Conservation (phyloP, 1,140 invertebrate genomes). For the Cryptotermes secundus region DNA sequence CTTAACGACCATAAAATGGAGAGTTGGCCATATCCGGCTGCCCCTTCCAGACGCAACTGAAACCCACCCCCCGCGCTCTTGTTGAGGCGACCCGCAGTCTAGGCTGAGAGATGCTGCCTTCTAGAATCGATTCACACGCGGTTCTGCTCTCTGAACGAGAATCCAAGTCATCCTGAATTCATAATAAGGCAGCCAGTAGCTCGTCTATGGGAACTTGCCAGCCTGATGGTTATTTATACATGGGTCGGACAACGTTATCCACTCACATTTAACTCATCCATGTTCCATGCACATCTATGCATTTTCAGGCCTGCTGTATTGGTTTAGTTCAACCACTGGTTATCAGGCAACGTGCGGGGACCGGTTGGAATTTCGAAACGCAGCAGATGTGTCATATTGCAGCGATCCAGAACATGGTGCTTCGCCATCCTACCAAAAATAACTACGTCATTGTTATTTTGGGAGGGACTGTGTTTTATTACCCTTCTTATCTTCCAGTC, state of each 20-base stretch:
- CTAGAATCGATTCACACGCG: not conserved
- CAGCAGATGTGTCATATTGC: no score
- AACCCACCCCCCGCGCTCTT: no score
- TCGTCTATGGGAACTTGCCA: not conserved
- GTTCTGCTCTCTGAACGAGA: conserved; percentile 14
- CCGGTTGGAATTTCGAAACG: no score
- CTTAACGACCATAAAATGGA: not conserved
- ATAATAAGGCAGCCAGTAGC: not conserved
- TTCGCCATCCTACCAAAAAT: no score
- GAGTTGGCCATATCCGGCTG: not conserved
- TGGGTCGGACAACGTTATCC: not conserved
- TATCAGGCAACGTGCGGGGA: no score
- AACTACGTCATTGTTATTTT: no score
- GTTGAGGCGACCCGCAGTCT: not conserved
- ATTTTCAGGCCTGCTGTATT: not conserved
- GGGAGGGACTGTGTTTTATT: no score
- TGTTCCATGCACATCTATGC: not conserved
- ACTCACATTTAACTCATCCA: not conserved
- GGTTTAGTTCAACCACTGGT: not conserved
- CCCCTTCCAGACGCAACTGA: no score
- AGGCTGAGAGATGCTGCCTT: not conserved
- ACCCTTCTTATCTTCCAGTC: no score
- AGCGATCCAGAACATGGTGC: no score
- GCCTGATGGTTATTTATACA: not conserved
- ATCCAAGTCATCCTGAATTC: not conserved